A percentile compares a stretch with the other conserved stretches of the same genome.
These are phyloP conservation scores for Borostomias antarcticus DNA, from an alignment of 2,797 vertebrate species.

Conservation along the genomic window DNA sequence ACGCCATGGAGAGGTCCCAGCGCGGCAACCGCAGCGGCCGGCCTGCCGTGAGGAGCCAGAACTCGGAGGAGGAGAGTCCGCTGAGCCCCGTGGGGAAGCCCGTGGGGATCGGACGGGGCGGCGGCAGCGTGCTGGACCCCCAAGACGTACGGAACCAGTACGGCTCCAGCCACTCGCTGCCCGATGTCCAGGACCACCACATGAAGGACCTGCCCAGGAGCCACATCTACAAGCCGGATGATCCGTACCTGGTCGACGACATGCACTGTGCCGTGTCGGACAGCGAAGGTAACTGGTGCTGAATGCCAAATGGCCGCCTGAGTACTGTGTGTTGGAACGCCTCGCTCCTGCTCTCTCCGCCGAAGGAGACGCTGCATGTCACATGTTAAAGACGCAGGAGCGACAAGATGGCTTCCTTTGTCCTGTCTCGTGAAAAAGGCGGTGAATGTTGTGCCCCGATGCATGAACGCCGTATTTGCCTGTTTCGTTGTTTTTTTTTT, in stretches of 20 bases:
- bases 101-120: slow-evolving; percentile 81
- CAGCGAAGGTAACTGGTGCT: slow-evolving; percentile 99
- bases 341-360: slow-evolving; percentile 27
- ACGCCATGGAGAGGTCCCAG: slow-evolving; percentile 87
- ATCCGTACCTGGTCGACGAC: slow-evolving; percentile 96
- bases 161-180: slow-evolving; percentile 98
- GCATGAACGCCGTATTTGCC: slow-evolving; percentile 78
- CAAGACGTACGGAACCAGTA: slow-evolving; percentile 93
- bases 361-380: slow-evolving; percentile 72
- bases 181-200: slow-evolving; percentile 98
- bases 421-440: slow-evolving; percentile 38
- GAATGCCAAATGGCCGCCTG: slow-evolving; percentile 70
- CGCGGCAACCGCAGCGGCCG: slow-evolving; percentile 83
- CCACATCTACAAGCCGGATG: slow-evolving; percentile 95
- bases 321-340: slow-evolving; percentile 36
- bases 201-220: slow-evolving; percentile 94
- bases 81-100: slow-evolving; percentile 92
- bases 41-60: slow-evolving; percentile 89
- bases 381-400: slow-evolving; percentile 54
- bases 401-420: slow-evolving; percentile 34
- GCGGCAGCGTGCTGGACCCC: slow-evolving; percentile 79
- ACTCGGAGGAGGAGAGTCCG: slow-evolving; percentile 96
- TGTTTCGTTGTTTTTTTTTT: slow-evolving; percentile 54
- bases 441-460: slow-evolving; percentile 57
- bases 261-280: slow-evolving; percentile 98